Conservation (phyloP, 1,140 invertebrate genomes). For the Trichonephila clavipes region DNA sequence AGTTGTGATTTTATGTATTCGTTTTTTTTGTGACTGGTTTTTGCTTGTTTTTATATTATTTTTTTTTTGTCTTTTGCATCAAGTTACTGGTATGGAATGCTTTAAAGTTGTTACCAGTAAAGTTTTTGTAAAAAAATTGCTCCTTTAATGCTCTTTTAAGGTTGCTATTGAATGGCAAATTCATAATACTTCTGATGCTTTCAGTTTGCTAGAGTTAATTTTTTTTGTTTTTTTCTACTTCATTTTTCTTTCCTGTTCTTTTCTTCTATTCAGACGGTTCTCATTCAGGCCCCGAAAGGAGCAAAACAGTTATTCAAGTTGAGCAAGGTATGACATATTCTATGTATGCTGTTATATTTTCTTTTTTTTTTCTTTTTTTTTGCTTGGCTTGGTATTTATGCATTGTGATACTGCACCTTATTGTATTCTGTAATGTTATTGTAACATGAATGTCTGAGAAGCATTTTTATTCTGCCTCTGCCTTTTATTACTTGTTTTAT, state of each 20-base stretch:
- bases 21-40: constrained; percentile 30
- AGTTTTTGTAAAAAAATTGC: constrained; percentile 19
- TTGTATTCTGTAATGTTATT: not conserved
- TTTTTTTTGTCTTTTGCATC: constrained; percentile 56
- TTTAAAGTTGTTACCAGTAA: constrained; percentile 22
- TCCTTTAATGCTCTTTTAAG: constrained; percentile 23
- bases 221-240: constrained; percentile 62
- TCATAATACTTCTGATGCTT: constrained; percentile 58
- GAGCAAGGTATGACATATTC: constrained; percentile 78
- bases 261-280: constrained; percentile 73
- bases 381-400: not conserved
- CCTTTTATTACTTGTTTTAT: not conserved
- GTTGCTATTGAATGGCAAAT: constrained; percentile 61
- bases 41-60: constrained; percentile 35
- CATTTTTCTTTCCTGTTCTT: constrained; percentile 71
- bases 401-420: not conserved
- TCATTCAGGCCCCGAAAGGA: constrained; percentile 78
- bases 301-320: constrained; percentile 79
- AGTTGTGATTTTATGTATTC: constrained; percentile 2
- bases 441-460: not conserved
- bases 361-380: constrained; percentile 1
- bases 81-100: constrained; percentile 62
- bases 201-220: constrained; percentile 61
- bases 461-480: not conserved
- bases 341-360: constrained; percentile 58